phyloP scores from a whole-genome alignment of 2,888 invertebrate genomes.

The Acronicta alni region DNA sequence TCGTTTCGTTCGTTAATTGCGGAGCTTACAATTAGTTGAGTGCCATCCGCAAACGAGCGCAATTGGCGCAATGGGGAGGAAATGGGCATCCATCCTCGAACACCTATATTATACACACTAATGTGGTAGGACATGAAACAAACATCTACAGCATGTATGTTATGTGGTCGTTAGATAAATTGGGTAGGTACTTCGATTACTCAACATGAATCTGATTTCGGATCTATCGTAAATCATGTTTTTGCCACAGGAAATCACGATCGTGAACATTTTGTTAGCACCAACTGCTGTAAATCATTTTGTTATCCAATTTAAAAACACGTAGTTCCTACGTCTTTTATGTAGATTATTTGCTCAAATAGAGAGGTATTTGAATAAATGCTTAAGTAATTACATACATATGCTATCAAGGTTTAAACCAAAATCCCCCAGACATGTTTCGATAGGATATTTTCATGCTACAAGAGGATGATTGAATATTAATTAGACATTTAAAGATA shows the following conservation, averaged over 20 bases:
- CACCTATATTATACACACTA: conserved; percentile 62
- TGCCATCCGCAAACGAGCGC: conserved; percentile 82
- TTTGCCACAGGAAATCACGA: conserved; percentile 14
- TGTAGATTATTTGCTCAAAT: conserved; percentile 1
- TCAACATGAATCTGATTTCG: neutral
- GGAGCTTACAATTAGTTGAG: conserved; percentile 82
- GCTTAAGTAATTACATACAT: conserved; percentile 9
- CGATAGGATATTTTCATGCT: neutral
- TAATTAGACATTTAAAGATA: neutral
- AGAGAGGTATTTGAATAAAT: conserved; percentile 29
- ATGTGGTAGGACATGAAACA: conserved; percentile 24
- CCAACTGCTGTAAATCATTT: conserved; percentile 25
- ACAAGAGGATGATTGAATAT: neutral
- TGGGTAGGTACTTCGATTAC: no score
- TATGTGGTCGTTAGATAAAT: no score
- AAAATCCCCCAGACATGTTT: neutral
- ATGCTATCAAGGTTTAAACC: conserved; percentile 19
- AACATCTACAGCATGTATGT: conserved; percentile 21
- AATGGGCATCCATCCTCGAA: conserved; percentile 79
- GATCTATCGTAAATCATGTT: conserved; percentile 6
- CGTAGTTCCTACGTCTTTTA: neutral
- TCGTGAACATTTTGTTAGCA: conserved; percentile 32
- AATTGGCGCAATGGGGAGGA: conserved; percentile 87
- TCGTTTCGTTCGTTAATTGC: conserved; percentile 76
- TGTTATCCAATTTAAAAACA: conserved; percentile 23